These are phyloP conservation scores for Staurois parvus DNA, from an alignment of 2,797 vertebrate genomes.

Conservation along the genomic window DNA sequence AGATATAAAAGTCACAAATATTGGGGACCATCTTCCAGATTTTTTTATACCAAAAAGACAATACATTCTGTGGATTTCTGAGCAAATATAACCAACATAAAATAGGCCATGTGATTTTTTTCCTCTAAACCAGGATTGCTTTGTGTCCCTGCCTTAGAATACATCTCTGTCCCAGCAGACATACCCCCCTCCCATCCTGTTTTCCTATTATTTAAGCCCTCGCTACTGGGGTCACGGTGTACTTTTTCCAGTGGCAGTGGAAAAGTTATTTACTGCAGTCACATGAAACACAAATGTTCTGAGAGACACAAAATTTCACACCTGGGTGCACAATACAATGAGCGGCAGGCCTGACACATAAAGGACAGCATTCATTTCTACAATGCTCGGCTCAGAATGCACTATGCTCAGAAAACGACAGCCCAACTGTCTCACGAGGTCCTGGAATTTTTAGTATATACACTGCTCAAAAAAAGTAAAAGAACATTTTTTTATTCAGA, in stretches of 20 bases:
- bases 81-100: not conserved
- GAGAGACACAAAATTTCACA: not conserved
- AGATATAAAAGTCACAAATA: too few species aligned
- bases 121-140: not conserved
- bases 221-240: not conserved
- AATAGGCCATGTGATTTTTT: not conserved
- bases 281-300: not conserved
- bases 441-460: too few species aligned
- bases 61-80: too few species aligned
- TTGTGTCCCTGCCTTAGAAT: not conserved
- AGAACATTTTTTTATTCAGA: too few species aligned
- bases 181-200: not conserved
- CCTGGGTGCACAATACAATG: constrained; percentile 1
- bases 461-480: too few species aligned
- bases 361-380: not conserved
- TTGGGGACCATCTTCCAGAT: too few species aligned
- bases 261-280: not conserved
- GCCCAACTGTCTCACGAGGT: too few species aligned
- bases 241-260: not conserved
- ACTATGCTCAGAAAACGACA: not conserved
- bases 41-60: too few species aligned
- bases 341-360: not conserved
- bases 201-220: not conserved
- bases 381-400: not conserved
- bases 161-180: not conserved